Conservation (phyloP, 2,888 invertebrate genomes). For the Mimumesa dahlbomi region DNA sequence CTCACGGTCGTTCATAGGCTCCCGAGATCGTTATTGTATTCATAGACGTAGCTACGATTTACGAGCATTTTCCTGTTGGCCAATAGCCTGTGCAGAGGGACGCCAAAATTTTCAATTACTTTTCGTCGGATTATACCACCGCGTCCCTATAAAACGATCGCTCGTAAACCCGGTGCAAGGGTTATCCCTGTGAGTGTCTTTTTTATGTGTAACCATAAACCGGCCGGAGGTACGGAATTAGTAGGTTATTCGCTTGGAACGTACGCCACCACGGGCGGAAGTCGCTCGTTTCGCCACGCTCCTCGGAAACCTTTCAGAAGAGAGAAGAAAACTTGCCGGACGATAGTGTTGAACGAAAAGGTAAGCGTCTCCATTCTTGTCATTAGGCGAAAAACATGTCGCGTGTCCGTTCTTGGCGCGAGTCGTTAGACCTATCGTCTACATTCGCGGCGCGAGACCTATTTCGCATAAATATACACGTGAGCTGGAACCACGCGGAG, state of each 20-base stretch:
- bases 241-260: conserved; percentile 17
- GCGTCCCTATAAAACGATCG: conserved; percentile 17
- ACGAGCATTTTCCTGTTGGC: too few relatives aligned
- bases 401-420: too few relatives aligned
- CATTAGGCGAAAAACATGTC: too few relatives aligned
- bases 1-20: conserved; percentile 47
- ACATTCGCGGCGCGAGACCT: too few relatives aligned
- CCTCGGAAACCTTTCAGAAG: neutral
- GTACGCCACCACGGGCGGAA: neutral
- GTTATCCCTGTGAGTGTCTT: conserved; percentile 6
- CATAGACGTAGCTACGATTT: neutral
- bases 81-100: too few relatives aligned
- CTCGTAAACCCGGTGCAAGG: conserved; percentile 31
- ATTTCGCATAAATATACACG: too few relatives aligned
- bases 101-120: neutral
- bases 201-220: conserved; percentile 31
- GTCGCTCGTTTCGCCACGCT: neutral
- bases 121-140: neutral
- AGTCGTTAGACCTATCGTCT: too few relatives aligned
- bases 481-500: too few relatives aligned
- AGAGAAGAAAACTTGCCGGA: neutral
- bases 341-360: too few relatives aligned
- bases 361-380: too few relatives aligned
- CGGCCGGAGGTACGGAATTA: conserved; percentile 5
- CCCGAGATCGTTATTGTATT: conserved; percentile 9